These are phyloP conservation scores for Phyllotreta striolata DNA, from an alignment of 2,888 invertebrate genomes.

Conservation along the genomic window DNA sequence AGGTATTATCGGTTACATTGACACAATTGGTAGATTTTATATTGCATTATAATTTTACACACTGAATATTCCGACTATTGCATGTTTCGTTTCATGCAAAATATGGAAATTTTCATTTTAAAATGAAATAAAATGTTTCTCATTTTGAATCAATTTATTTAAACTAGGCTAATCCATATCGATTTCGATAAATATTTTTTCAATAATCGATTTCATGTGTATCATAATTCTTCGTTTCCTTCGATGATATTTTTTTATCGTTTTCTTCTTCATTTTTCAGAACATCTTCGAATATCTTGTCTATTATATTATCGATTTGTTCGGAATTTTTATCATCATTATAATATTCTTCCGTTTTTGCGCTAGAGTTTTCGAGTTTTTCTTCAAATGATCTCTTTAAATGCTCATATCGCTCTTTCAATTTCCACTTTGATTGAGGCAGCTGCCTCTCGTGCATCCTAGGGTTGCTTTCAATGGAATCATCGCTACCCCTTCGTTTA, in stretches of 20 bases:
- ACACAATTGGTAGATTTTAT: slow-evolving; percentile 28
- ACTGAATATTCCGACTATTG: slow-evolving; percentile 14
- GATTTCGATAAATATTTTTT: neutral
- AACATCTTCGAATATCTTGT: slow-evolving; percentile 49
- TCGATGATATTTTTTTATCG: slow-evolving; percentile 14
- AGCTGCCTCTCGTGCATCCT: slow-evolving; percentile 53
- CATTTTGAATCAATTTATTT: slow-evolving; percentile 5
- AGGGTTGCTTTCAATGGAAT: slow-evolving; percentile 54
- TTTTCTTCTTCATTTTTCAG: slow-evolving; percentile 45
- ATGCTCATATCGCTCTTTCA: slow-evolving; percentile 25
- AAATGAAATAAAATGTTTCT: slow-evolving; percentile 1
- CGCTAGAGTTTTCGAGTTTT: slow-evolving; percentile 13
- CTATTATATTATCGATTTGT: slow-evolving; percentile 46
- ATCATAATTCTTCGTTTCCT: slow-evolving; percentile 10
- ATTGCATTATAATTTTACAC: slow-evolving; percentile 29
- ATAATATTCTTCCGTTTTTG: neutral
- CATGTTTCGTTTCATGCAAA: neutral
- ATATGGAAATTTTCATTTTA: neutral
- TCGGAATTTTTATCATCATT: slow-evolving; percentile 26
- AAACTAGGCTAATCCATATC: neutral
- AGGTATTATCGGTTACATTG: slow-evolving; percentile 29
- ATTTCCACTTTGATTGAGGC: slow-evolving; percentile 32
- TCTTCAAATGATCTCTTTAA: slow-evolving; percentile 24
- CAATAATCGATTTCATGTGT: neutral
- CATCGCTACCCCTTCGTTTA: slow-evolving; percentile 39